These are phyloP conservation scores for Oceanodroma tethys DNA, from an alignment of 2,113 vertebrate genomes.

Conservation along the genomic window DNA sequence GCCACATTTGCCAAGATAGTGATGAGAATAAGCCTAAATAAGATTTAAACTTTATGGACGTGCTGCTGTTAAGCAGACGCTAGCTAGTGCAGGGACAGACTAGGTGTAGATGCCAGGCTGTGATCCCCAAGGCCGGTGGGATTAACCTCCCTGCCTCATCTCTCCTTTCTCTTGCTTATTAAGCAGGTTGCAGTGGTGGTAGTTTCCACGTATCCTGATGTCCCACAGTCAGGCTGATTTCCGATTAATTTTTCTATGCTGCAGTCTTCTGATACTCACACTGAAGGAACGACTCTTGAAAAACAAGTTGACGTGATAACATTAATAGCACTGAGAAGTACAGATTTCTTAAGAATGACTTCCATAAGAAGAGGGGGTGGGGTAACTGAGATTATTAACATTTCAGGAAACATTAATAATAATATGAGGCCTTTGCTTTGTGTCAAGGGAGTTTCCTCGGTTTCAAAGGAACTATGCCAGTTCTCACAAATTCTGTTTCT, in stretches of 20 bases:
- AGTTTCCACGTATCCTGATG: background rate
- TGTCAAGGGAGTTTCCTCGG: background rate
- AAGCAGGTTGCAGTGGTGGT: background rate
- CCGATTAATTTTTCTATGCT: background rate
- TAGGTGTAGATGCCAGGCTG: background rate
- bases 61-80: background rate
- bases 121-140: background rate
- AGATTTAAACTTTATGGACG: background rate
- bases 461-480: background rate
- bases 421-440: background rate
- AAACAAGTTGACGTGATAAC: background rate
- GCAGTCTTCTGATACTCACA: fast-evolving
- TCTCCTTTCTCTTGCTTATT: background rate
- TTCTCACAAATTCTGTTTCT: background rate
- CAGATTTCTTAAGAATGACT: background rate
- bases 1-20: background rate
- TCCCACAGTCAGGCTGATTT: background rate
- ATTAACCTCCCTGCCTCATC: background rate
- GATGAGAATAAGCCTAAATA: background rate
- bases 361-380: background rate
- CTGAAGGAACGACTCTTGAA: background rate
- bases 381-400: background rate
- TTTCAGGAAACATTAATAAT: background rate
- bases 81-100: background rate
- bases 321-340: background rate